Evolutionary conservation across 1,140 invertebrate genomes (phyloP).

Genomic region (Saccostrea echinata): DNA sequence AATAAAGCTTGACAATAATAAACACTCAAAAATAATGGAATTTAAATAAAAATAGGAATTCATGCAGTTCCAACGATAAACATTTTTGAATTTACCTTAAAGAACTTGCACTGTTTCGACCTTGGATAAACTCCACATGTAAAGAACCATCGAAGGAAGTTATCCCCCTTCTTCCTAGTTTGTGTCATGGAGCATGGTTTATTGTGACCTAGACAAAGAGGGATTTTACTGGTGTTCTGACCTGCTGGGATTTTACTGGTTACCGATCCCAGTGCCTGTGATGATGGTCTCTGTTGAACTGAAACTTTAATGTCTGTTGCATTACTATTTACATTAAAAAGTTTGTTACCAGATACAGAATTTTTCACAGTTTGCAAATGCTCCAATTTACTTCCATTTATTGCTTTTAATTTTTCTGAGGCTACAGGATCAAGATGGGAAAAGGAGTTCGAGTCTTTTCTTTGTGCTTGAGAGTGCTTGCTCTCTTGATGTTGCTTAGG

Average conservation of each 20-base stretch:
- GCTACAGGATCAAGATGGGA: neutral
- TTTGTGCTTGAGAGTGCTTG: neutral
- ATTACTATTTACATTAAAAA: neutral
- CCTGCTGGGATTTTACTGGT: slow-evolving; percentile 60
- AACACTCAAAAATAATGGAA: too few relatives aligned
- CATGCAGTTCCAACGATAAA: too few relatives aligned
- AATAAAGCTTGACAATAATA: neutral
- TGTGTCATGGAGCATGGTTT: slow-evolving; percentile 66
- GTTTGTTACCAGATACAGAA: neutral
- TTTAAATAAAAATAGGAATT: too few relatives aligned
- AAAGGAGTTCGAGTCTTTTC: neutral
- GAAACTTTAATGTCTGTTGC: neutral
- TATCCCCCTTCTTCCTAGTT: slow-evolving; percentile 71
- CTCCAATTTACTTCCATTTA: neutral
- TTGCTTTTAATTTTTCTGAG: neutral
- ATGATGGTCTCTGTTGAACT: neutral
- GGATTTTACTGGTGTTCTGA: slow-evolving; percentile 58
- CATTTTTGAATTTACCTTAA: slow-evolving; percentile 63
- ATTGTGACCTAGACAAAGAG: slow-evolving; percentile 66
- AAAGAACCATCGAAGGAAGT: slow-evolving; percentile 73
- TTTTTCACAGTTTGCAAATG: neutral
- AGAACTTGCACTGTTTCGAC: slow-evolving; percentile 73
- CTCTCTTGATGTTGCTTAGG: neutral
- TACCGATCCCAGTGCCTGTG: neutral
- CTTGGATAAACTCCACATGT: slow-evolving; percentile 66